Conservation (phyloP, 2,113 vertebrate species). For the Protomyctophum bolini region DNA sequence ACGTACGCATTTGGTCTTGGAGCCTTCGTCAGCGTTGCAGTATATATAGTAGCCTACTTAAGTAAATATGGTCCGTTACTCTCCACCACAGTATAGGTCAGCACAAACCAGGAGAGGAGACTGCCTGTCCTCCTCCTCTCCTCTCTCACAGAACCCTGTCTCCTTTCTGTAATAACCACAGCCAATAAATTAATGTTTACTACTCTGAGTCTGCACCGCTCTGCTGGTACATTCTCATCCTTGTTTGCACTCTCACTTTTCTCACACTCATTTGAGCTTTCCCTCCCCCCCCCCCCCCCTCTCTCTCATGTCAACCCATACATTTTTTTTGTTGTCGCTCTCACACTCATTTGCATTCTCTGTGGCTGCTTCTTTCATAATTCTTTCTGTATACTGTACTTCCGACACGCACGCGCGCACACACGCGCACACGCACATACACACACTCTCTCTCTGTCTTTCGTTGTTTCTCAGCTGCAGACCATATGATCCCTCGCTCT, state of each 20-base stretch:
- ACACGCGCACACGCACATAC: too few species aligned
- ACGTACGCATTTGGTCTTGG: too few species aligned
- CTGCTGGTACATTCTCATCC: not conserved
- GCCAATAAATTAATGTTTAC: constrained; percentile 21
- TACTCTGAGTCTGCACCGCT: not conserved
- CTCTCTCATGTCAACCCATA: not conserved
- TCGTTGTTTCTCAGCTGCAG: constrained; percentile 40
- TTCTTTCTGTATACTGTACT: too few species aligned
- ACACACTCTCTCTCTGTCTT: too few species aligned
- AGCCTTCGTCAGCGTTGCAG: too few species aligned
- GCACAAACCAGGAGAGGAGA: too few species aligned
- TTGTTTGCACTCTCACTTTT: constrained; percentile 14
- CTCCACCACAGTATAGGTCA: too few species aligned
- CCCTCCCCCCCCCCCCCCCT: not conserved
- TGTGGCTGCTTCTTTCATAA: not conserved
- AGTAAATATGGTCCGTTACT: too few species aligned
- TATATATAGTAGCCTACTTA: too few species aligned
- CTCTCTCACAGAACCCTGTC: constrained; percentile 1
- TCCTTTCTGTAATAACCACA: constrained; percentile 7
- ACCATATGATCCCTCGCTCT: constrained; percentile 43
- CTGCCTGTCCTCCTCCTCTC: not conserved
- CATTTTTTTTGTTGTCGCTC: not conserved
- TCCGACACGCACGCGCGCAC: too few species aligned
- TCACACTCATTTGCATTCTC: constrained; percentile 3
- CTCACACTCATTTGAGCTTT: not conserved